phyloP scores from a whole-genome alignment of 1,140 invertebrate species.

The Harlomillsia oculata region DNA sequence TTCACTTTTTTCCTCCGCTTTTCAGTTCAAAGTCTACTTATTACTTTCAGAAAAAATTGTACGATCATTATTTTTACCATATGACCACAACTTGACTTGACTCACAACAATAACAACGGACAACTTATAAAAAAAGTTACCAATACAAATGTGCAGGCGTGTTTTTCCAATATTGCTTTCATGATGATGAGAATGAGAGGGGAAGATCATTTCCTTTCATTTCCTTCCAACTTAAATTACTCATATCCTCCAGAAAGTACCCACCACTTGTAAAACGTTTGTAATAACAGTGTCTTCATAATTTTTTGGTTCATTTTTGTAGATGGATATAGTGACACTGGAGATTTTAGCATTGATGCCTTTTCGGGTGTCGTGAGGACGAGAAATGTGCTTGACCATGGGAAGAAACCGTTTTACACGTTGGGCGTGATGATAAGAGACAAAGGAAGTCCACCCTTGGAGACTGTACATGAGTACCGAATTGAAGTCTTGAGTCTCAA shows the following conservation, averaged over 20 bases:
- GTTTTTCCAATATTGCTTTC: too few relatives aligned
- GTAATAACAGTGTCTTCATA: background rate
- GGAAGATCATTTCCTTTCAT: background rate
- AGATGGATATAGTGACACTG: slow-evolving; percentile 47
- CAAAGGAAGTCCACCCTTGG: slow-evolving; percentile 65
- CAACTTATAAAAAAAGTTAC: too few relatives aligned
- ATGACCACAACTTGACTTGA: too few relatives aligned
- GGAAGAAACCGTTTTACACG: slow-evolving; percentile 74
- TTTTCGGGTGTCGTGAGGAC: slow-evolving; percentile 78
- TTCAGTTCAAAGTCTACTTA: too few relatives aligned
- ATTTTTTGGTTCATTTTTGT: slow-evolving; percentile 11
- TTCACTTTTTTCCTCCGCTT: too few relatives aligned
- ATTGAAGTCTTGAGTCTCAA: slow-evolving; percentile 82
- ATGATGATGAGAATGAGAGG: background rate
- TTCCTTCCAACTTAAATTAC: background rate
- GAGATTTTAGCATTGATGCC: slow-evolving; percentile 79
- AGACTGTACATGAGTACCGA: slow-evolving; percentile 66
- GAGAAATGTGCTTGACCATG: slow-evolving; percentile 75
- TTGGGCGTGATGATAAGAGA: slow-evolving; percentile 78
- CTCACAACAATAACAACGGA: too few relatives aligned
- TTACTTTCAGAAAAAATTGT: too few relatives aligned
- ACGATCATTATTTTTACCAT: too few relatives aligned
- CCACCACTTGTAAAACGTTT: too few relatives aligned
- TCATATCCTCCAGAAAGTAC: background rate
- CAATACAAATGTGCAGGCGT: too few relatives aligned